Percentiles rank a stretch among this genome's conserved stretches.
phyloP scores from a whole-genome alignment of 1,140 invertebrate species.

The Micrasema minimum region DNA sequence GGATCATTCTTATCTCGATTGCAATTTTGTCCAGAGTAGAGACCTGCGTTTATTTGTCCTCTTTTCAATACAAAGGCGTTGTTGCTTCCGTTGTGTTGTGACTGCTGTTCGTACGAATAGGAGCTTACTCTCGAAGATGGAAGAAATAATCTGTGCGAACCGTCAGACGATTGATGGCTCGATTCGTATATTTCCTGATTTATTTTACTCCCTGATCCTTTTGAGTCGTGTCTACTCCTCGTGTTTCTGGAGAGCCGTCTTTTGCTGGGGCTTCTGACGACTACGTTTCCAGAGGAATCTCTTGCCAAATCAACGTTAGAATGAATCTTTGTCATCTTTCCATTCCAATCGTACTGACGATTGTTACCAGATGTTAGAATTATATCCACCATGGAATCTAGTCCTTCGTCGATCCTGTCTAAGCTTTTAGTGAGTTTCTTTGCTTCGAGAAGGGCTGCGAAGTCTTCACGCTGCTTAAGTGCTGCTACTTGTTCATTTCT shows the following conservation, averaged over 20 bases:
- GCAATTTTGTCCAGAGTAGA: constrained; percentile 70
- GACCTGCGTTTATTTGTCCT: constrained; percentile 69
- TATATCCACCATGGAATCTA: constrained; percentile 78
- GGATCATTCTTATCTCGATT: constrained; percentile 56
- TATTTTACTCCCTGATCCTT: constrained; percentile 53
- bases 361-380: constrained; percentile 69
- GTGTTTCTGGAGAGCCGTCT: constrained; percentile 53
- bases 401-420: constrained; percentile 79
- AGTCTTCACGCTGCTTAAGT: constrained; percentile 54
- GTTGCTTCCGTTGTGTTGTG: constrained; percentile 57
- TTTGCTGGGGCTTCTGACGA: constrained; percentile 59
- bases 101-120: constrained; percentile 58
- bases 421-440: constrained; percentile 78
- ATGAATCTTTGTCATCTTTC: constrained; percentile 61
- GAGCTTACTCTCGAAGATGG: constrained; percentile 58
- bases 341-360: constrained; percentile 64
- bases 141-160: constrained; percentile 60
- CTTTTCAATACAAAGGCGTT: constrained; percentile 70
- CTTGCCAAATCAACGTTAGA: constrained; percentile 63
- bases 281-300: constrained; percentile 58
- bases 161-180: constrained; percentile 56
- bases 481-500: constrained; percentile 53
- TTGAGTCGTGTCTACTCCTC: constrained; percentile 55
- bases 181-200: constrained; percentile 56
- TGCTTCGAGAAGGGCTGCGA: constrained; percentile 66